Conservation (phyloP, 2,113 vertebrate species). For the Ascaphus truei region DNA sequence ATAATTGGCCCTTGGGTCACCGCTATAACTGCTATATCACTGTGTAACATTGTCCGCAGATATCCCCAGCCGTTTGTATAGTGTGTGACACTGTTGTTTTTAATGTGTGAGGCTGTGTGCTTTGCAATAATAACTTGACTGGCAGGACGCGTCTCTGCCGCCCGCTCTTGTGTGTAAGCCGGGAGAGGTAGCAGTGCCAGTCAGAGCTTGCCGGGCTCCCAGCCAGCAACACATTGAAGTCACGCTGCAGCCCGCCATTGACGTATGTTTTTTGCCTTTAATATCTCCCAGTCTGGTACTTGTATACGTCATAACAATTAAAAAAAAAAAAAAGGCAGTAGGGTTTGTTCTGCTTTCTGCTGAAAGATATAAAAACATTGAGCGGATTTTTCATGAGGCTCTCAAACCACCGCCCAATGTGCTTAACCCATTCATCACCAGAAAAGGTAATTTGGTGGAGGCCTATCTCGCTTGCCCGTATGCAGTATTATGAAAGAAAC, state of each 20-base stretch:
- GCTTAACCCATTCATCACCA: not conserved
- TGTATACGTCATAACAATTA: slow-evolving; percentile 10
- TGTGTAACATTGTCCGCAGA: no score
- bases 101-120: not conserved
- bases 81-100: not conserved
- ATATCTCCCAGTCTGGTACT: slow-evolving; percentile 18
- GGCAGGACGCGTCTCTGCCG: not conserved
- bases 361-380: slow-evolving; percentile 8
- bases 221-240: slow-evolving; percentile 7
- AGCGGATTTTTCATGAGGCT: slow-evolving; percentile 1
- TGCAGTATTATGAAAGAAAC: no score
- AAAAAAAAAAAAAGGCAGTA: slow-evolving; percentile 1
- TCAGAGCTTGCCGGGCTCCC: slow-evolving; percentile 23
- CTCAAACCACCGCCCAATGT: not conserved
- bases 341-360: slow-evolving; percentile 28
- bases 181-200: slow-evolving; percentile 11
- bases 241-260: slow-evolving; percentile 16
- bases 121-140: slow-evolving; percentile 6
- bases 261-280: not conserved
- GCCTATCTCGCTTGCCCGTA: no score
- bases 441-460: not conserved
- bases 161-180: not conserved
- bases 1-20: no score
- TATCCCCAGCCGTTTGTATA: no score
- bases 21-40: no score